Percentiles rank a stretch among this genome's conserved stretches.
phyloP scores from a whole-genome alignment of 2,888 invertebrate species.

The Argyresthia goedartella region DNA sequence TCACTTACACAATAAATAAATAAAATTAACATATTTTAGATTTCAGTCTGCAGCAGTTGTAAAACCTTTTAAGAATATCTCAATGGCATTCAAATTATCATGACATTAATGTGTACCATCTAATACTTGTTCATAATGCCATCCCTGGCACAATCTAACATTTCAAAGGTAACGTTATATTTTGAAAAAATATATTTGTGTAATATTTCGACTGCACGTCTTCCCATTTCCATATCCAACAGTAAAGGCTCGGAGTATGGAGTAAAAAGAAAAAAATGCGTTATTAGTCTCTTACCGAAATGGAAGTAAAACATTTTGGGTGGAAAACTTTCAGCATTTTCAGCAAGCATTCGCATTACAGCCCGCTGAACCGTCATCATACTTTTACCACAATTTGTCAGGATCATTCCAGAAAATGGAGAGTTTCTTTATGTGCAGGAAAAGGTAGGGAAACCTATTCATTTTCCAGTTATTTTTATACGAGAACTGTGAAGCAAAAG shows the following conservation, averaged over 20 bases:
- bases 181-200: background rate
- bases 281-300: slow-evolving; percentile 71
- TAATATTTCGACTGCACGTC: slow-evolving; percentile 27
- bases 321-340: slow-evolving; percentile 59
- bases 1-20: no score
- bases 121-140: no score
- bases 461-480: slow-evolving; percentile 19
- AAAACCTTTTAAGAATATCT: no score
- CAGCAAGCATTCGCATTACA: slow-evolving; percentile 42
- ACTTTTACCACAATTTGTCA: slow-evolving; percentile 56
- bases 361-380: slow-evolving; percentile 47
- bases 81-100: no score
- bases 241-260: slow-evolving; percentile 69
- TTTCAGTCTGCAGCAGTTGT: no score
- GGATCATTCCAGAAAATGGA: slow-evolving; percentile 42
- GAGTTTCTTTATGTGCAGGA: slow-evolving; percentile 22
- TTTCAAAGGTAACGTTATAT: no score
- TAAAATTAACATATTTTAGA: no score
- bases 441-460: slow-evolving; percentile 31
- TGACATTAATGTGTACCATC: no score
- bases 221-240: slow-evolving; percentile 50
- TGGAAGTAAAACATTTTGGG: slow-evolving; percentile 69
- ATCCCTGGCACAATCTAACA: no score
- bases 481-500: background rate
- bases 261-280: slow-evolving; percentile 68